Percentiles rank a stretch among this genome's conserved stretches.
Conservation (phyloP, 2,113 vertebrate genomes). For the Eptesicus fuscus region DNA sequence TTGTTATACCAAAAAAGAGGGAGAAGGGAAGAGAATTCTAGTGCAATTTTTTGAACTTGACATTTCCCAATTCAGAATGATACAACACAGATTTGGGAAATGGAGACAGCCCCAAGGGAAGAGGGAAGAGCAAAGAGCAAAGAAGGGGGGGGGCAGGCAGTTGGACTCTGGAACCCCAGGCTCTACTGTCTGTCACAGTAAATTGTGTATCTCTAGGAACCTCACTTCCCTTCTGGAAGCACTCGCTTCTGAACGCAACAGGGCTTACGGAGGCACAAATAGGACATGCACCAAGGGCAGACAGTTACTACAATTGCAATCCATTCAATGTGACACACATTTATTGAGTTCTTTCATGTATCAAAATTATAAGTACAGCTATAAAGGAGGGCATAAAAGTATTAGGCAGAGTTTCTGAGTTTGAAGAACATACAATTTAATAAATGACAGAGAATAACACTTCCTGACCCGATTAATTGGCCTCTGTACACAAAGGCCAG, state of each 20-base stretch:
- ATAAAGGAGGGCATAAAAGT: background rate
- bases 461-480: background rate
- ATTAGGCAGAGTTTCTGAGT: background rate
- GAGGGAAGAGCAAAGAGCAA: background rate
- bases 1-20: background rate
- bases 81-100: background rate
- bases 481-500: background rate
- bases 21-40: background rate
- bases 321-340: background rate
- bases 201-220: background rate
- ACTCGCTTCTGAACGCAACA: accelerated
- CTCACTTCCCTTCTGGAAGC: background rate
- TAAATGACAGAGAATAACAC: background rate
- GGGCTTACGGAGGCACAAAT: background rate
- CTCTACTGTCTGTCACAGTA: background rate
- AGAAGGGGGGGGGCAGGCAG: background rate
- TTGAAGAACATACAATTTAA: background rate
- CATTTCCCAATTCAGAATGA: background rate
- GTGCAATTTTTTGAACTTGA: background rate
- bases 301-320: background rate
- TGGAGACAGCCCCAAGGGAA: background rate
- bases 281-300: background rate
- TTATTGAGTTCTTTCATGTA: background rate
- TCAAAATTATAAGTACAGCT: background rate
- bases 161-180: accelerated